phyloP scores from a whole-genome alignment of 2,113 vertebrate genomes.

The Macrotus californicus region DNA sequence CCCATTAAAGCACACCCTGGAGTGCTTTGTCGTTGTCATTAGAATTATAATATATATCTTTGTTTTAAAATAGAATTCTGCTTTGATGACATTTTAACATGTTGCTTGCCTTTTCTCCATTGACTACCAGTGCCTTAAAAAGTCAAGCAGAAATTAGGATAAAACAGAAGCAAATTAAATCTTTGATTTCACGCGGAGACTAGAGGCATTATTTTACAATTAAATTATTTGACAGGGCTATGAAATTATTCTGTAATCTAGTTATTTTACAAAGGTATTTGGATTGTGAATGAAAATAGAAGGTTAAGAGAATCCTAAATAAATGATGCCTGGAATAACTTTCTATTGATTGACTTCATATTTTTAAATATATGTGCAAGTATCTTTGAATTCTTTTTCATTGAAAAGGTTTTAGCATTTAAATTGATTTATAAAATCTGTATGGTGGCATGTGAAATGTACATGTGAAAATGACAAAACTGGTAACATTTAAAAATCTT shows the following conservation, averaged over 20 bases:
- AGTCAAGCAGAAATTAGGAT: slow-evolving; percentile 47
- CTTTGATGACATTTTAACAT: slow-evolving; percentile 64
- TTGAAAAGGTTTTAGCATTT: slow-evolving; percentile 18
- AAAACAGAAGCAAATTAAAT: slow-evolving; percentile 60
- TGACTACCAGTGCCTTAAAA: slow-evolving; percentile 32
- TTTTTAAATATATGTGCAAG: neutral
- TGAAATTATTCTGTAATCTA: slow-evolving; percentile 33
- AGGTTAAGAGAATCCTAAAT: neutral
- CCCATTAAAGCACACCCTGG: slow-evolving; percentile 68
- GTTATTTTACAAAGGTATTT: slow-evolving; percentile 53
- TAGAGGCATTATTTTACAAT: slow-evolving; percentile 11
- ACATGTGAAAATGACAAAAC: neutral
- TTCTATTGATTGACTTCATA: slow-evolving; percentile 26
- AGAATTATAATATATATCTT: slow-evolving; percentile 68
- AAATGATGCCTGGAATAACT: neutral
- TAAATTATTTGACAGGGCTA: slow-evolving; percentile 27
- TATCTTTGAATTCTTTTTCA: slow-evolving; percentile 27
- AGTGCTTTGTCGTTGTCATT: slow-evolving; percentile 57
- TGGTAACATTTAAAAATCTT: neutral
- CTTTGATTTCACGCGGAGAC: slow-evolving; percentile 45
- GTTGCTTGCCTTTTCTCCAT: slow-evolving; percentile 30
- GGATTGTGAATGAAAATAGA: neutral
- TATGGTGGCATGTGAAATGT: neutral
- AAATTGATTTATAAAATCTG: slow-evolving; percentile 5
- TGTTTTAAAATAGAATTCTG: slow-evolving; percentile 66